Percentiles rank a stretch among this genome's conserved stretches.
Conservation (phyloP, 2,113 vertebrate species). For the Psophia crepitans region DNA sequence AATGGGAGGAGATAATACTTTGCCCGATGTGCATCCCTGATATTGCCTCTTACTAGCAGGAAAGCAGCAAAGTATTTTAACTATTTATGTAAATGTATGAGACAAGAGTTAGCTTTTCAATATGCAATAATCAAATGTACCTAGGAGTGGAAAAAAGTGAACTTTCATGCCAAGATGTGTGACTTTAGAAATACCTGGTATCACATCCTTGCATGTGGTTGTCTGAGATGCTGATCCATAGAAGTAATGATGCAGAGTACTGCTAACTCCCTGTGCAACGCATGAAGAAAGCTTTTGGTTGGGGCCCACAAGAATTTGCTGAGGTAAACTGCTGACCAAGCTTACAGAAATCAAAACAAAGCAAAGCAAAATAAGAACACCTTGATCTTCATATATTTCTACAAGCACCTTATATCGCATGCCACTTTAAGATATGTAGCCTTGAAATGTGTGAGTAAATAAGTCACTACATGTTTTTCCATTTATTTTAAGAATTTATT, state of each 20-base stretch:
- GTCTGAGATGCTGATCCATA: neutral
- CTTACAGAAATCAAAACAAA: neutral
- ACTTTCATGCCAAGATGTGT: neutral
- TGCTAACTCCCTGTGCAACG: neutral
- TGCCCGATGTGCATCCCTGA: neutral
- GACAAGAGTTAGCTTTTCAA: neutral
- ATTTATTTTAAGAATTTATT: neutral
- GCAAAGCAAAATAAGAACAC: neutral
- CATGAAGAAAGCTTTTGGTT: neutral
- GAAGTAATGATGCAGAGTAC: neutral
- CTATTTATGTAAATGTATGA: neutral
- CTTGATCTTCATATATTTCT: neutral
- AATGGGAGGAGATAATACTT: neutral
- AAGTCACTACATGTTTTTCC: neutral
- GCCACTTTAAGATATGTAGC: neutral
- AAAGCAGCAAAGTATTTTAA: neutral
- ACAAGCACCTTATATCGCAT: neutral
- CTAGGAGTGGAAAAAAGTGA: neutral
- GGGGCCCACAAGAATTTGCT: neutral
- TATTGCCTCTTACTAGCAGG: neutral
- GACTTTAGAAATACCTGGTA: neutral
- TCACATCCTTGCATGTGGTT: no score
- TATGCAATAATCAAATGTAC: neutral
- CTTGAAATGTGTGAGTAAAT: neutral
- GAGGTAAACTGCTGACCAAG: neutral